Evolutionary conservation across 30 jellyfish, hydroid and myxozoan species (phyloP), one percentile per base, ranked within the genome.

Genomic region (Hydra vulgaris): DNA sequence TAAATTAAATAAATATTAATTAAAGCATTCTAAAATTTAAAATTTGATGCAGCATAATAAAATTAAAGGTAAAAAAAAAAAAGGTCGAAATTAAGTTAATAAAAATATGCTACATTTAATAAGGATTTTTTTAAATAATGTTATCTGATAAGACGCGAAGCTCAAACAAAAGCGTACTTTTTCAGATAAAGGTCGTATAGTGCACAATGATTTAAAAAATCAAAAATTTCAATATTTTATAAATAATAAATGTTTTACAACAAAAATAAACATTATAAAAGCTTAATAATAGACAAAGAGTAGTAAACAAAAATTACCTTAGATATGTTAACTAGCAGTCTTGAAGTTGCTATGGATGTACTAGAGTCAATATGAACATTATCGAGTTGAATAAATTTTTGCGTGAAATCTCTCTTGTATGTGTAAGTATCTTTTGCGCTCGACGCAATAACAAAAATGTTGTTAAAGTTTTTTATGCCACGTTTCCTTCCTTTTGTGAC

Each of bases 391-490:
- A 92, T 85, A 89, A 95, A 92, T n/a, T 25, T 70, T 73, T 21
- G 81, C 15, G 98, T 92, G 82, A 92, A 92, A 77, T 88, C 87
- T 25, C 95, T 83, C 54, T 81, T 83, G 94, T 95, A 92, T 0
- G 96, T 84, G 74, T 92, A 92, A 54, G 95, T 83, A 25, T 86
- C 26, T 77, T 87, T 92, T 25, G 90, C 81, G 17, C 96, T 75
- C 15, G 98, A 82, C 27, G 98, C 88, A 15, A 82, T 80, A 0
- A 92, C 96, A 1, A 90, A 84, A 12, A 92, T 74, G 21, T 81
- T 82, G 18, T 80, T 80, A 82, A 92, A 83, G 17, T 81, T 72
- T 17, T 88, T 56, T 26, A 73, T 70, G 8, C 92, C 82, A 69
- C 81, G 56, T 4, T 84, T 86, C 67, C 95, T 66, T 16, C 83